Base-by-base conservation (phyloP, 2,797 vertebrate genomes). In the Spinus pinus region DNA sequence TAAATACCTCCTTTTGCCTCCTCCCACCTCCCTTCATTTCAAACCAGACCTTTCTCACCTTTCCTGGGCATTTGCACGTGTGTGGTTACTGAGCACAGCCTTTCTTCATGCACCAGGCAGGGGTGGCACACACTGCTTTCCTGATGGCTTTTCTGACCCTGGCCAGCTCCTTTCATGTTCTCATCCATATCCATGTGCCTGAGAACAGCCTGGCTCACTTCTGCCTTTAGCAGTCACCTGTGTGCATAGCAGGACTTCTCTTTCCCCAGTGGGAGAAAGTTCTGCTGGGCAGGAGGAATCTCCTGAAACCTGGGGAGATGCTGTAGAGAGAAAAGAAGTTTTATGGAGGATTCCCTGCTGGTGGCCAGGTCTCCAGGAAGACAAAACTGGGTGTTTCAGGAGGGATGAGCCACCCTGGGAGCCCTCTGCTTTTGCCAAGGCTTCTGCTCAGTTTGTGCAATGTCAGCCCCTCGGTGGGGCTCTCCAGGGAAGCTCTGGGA, bases 351-450 rank as follows among this genome's bases (percentile, higher is more conserved):
- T 35, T 74, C 33, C 27, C 33, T 49, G 33, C 33, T 31, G 31
- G 24, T 74, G 0, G 0, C 5, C n/a, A 20, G 30, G 37, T 67
- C 30, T 22, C 0, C 0, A 42, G 16, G 18, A 62, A 33, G 47
- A 42, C 12, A 58, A 21, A 81, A 18, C 7, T 18, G 10, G 3
- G 2, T 89, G 12, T 86, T 64, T 44, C 2, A 10, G 42, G 39
- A 61, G 14, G 22, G 24, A 30, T 50, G 35, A 39, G 37, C 31
- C n/a, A 49, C 33, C 31, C n/a, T 87, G 18, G 24, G 46, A 86
- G 15, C 60, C 24, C 27, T 57, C 49, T 66, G 54, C n/a, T 92
- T 92, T 65, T 90, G n/a, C 49, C 3, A 0, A 44, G 28, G 22
- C 23, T 46, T 50, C 25, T 62, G n/a, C 37, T 28, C 1, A 1